phyloP scores from a whole-genome alignment of 1,140 invertebrate genomes.

The Lepidurus arcticus region DNA sequence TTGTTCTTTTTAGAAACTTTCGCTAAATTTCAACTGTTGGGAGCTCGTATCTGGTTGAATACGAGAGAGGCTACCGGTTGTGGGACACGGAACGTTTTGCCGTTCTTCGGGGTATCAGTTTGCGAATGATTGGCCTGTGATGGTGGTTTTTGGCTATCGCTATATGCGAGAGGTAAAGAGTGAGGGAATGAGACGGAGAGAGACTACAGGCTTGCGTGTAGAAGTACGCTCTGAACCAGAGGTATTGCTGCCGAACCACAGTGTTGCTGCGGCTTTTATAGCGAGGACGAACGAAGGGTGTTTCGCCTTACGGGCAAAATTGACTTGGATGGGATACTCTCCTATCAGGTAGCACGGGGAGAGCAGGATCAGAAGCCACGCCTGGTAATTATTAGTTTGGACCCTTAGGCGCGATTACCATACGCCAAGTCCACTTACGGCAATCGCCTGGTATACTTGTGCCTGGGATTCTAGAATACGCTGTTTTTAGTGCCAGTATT shows the following conservation, averaged over 20 bases:
- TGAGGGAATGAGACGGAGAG: too few species aligned
- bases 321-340: not conserved
- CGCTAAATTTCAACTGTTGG: not conserved
- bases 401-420: conserved; percentile 9
- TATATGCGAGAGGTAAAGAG: too few species aligned
- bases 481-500: too few species aligned
- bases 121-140: too few species aligned
- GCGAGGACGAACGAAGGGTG: conserved; percentile 12
- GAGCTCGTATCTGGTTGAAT: not conserved
- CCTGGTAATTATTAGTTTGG: not conserved
- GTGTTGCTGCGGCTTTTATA: conserved; percentile 18
- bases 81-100: too few species aligned
- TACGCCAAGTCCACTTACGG: not conserved
- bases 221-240: not conserved
- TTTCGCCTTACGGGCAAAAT: conserved; percentile 14
- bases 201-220: not conserved
- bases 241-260: conserved; percentile 5
- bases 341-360: conserved; percentile 13
- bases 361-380: conserved; percentile 6
- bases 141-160: too few species aligned
- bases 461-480: too few species aligned
- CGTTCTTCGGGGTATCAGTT: too few species aligned
- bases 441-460: too few species aligned
- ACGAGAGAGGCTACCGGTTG: too few species aligned
- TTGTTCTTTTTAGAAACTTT: not conserved